Base-by-base conservation (phyloP, 2,113 vertebrate species). In the Channa argus region DNA sequence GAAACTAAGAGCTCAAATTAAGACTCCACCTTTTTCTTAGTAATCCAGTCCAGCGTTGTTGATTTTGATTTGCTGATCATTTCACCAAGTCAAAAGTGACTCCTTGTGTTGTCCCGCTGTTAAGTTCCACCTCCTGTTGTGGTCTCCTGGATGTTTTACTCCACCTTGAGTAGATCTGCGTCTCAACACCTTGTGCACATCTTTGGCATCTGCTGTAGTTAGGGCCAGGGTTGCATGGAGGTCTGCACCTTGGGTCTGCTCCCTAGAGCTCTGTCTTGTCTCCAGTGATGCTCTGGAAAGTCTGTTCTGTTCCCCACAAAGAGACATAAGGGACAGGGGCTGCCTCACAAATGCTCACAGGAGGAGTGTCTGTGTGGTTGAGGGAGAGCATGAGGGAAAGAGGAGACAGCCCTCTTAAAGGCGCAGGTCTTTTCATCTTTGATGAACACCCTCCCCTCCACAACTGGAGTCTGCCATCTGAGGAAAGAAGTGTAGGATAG, bases 341-440 rank as follows among this genome's bases (percentile, higher is more conserved):
- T 87, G 91, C 91, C 89, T 92, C 90, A 86, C 88, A 88, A 92
- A 92, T 90, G 92, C 90, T 91, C 90, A 89, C 77, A 89, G 91
- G 90, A 91, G 91, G 93, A 94, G 93, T 87, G 92, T 92, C 89
- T 91, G 88, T 86, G 76, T 88, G 89, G 88, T 70, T 91, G 89
- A 92, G 90, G 90, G 91, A 88, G 92, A 92, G 91, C 92, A 90
- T 89, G 91, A 90, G 91, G 87, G 78, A 86, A 85, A 89, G 91
- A 74, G 83, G 89, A 88, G 91, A 90, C 86, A 82, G 88, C 91
- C 92, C 88, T 92, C 93, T 94, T 94, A 94, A 94, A 94, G 93
- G 92, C 87, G 51, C 92, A 93, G 90, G 80, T 85, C 88, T 84
- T 91, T 91, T 90, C 88, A 89, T 92, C 90, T 88, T 84, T 91